These are phyloP conservation scores for Copidosoma aretas DNA, from an alignment of 2,888 invertebrate species.

Conservation along the genomic window DNA sequence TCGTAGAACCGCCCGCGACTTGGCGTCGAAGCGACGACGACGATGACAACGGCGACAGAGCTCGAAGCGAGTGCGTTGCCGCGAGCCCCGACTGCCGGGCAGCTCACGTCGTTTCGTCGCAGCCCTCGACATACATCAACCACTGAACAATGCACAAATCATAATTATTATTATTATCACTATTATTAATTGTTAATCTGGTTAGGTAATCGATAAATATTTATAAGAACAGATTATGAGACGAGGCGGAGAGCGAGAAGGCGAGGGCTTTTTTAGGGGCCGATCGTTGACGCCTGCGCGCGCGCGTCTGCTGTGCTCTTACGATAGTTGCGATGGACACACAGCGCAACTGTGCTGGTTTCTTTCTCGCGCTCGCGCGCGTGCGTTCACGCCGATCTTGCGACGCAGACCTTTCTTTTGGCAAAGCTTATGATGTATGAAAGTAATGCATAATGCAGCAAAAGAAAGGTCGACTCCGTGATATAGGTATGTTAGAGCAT, in stretches of 20 bases:
- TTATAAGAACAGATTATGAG: constrained; percentile 1
- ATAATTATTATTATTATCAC: constrained; percentile 28
- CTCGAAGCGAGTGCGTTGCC: neutral
- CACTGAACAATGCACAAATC: constrained; percentile 37
- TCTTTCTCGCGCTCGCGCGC: constrained; percentile 1
- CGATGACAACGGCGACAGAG: neutral
- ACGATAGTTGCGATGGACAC: neutral
- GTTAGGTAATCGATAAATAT: constrained; percentile 4
- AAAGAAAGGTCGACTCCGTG: neutral
- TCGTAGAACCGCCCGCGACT: neutral
- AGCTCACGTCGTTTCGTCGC: neutral
- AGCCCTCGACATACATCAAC: constrained; percentile 21
- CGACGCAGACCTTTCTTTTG: neutral
- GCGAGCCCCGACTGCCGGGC: constrained; percentile 27
- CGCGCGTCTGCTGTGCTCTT: neutral
- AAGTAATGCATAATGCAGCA: no score
- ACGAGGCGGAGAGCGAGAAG: neutral
- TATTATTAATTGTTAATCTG: constrained; percentile 23
- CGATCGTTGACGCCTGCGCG: constrained; percentile 1
- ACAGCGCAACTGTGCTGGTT: neutral
- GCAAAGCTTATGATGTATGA: neutral
- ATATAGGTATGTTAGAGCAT: neutral
- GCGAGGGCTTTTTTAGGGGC: neutral
- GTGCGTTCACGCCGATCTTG: neutral
- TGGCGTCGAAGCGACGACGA: neutral